Conservation (phyloP, 2,888 invertebrate genomes). For the Cantharis flavilabris region DNA sequence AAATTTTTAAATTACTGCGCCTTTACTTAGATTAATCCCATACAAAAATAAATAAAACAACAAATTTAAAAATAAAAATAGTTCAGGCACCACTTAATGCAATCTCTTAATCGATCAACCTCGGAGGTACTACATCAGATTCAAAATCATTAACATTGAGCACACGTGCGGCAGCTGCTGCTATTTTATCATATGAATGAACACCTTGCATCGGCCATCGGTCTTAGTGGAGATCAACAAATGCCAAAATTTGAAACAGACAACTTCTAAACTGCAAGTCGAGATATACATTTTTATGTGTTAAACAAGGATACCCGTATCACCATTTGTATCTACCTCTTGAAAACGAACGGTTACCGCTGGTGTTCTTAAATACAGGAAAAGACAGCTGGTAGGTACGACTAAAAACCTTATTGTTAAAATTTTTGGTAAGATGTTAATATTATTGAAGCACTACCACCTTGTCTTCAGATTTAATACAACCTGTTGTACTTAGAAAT, state of each 20-base stretch:
- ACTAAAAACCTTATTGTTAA: not conserved
- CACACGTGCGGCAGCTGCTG: conserved; percentile 38
- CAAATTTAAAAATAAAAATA: not conserved
- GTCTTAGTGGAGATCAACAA: conserved; percentile 9
- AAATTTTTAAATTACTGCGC: not conserved
- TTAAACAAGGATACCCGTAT: not conserved
- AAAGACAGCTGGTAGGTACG: not conserved
- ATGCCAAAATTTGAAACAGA: not conserved
- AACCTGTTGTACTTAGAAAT: not conserved
- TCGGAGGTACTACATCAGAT: conserved; percentile 23
- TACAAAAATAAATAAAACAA: not conserved
- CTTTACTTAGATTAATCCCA: not conserved
- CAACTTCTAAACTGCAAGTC: not conserved
- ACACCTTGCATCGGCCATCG: conserved; percentile 33
- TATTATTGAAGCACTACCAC: not conserved
- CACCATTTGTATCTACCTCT: not conserved
- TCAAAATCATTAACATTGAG: conserved; percentile 33
- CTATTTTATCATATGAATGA: conserved; percentile 30
- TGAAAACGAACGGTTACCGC: not conserved
- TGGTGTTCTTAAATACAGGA: not conserved
- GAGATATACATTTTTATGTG: not conserved
- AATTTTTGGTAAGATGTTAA: not conserved
- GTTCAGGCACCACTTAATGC: not conserved
- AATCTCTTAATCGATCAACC: conserved; percentile 36
- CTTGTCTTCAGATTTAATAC: not conserved